Evolutionary conservation across 2,797 vertebrate genomes (phyloP).

Genomic region (Amazona ochrocephala): DNA sequence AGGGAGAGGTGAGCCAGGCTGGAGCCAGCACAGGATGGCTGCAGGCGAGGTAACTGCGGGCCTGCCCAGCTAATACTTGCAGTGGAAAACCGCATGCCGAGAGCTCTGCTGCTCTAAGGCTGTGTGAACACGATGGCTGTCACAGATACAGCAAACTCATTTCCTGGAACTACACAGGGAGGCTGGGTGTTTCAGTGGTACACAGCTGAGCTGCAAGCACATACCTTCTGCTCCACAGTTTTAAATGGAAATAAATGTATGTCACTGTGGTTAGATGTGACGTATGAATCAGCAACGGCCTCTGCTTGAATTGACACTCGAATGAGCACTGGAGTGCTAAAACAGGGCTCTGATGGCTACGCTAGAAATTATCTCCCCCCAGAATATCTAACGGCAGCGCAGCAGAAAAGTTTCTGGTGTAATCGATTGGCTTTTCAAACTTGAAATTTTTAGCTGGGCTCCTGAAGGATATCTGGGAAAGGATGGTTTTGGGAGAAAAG

Average conservation of each 20-base stretch:
- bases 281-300: accelerated
- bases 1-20: background rate
- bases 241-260: slow-evolving; percentile 42
- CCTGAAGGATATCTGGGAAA: background rate
- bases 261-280: slow-evolving; percentile 22
- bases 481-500: background rate
- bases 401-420: background rate
- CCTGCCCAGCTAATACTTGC: accelerated
- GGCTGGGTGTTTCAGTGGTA: background rate
- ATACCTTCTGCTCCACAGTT: background rate
- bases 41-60: accelerated
- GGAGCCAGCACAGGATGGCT: background rate
- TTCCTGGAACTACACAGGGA: slow-evolving; percentile 65
- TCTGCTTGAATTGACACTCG: background rate
- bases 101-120: background rate
- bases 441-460: background rate
- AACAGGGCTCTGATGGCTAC: background rate
- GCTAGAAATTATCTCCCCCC: background rate
- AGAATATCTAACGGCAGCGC: background rate
- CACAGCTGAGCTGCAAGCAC: slow-evolving; percentile 15
- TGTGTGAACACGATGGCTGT: slow-evolving; percentile 23
- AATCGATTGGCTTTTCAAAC: background rate
- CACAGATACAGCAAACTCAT: slow-evolving; percentile 62
- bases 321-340: background rate
- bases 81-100: background rate